Base-by-base conservation (phyloP, 2,888 invertebrate species). In the Drosophila lutescens region DNA sequence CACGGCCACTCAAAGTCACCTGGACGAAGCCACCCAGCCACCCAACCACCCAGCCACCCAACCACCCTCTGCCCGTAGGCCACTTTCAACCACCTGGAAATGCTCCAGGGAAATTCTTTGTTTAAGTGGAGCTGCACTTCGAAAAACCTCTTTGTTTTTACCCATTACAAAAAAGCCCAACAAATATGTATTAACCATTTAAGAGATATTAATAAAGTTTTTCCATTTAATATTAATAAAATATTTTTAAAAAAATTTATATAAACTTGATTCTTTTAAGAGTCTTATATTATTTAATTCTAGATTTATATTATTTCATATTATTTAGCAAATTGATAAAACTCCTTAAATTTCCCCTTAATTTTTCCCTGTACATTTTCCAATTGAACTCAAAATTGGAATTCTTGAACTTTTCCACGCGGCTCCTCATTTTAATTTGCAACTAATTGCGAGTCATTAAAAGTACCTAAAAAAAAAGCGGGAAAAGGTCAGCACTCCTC, bases 381-480 rank as follows among this genome's bases (percentile, higher is more conserved):
- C 4, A 4, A 30, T 12, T 12, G 12, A 47, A 47, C 32, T 12
- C 4, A 17, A 17, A 23, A 49, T 26, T 15, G 4, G 12, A 0
- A 7, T 9, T 15, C 23, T 61, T 68, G 49, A 34, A 53, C 63
- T 51, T 32, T 26, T n/a, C 17, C 6, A 6, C 7, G 8, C 15
- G 2, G 10, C 20, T 9, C n/a, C n/a, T 20, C 49, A 44, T 41
- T 76, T 83, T 76, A 86, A 82, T 88, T 84, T 82, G 76, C 74
- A 79, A 87, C 88, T 83, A 83, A 83, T 85, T 83, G 82, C 88
- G 72, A 79, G 79, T 77, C 88, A 87, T 83, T 83, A 83, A 77
- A 79, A 74, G 36, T 46, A 34, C 6, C 67, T 54, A 32, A 38
- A 38, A 38, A 60, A 54, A 46, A 32, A 41, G 51, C 53, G 53